Conservation (phyloP, 2,888 invertebrate genomes). For the Flexamia atlantica region DNA sequence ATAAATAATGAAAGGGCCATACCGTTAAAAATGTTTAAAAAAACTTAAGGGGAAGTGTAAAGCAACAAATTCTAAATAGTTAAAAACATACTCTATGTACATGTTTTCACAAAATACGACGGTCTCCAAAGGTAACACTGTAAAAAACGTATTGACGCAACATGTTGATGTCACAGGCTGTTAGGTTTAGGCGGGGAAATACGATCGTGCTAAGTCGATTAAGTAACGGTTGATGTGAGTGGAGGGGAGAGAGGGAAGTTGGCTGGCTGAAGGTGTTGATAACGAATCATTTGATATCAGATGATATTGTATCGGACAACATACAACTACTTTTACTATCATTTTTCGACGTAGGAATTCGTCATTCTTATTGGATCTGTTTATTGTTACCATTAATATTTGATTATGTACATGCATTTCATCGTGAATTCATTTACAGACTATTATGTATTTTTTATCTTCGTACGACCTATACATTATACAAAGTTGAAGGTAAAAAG, state of each 20-base stretch:
- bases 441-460: too few species aligned
- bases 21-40: too few species aligned
- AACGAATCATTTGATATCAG: slow-evolving; percentile 38
- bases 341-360: background rate
- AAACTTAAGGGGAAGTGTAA: too few species aligned
- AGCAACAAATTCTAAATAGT: too few species aligned
- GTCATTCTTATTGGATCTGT: background rate
- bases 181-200: background rate
- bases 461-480: too few species aligned
- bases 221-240: background rate
- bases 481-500: too few species aligned
- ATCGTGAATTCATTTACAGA: too few species aligned
- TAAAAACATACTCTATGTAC: too few species aligned
- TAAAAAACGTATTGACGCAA: slow-evolving; percentile 3
- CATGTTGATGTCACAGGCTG: background rate
- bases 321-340: background rate
- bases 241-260: background rate
- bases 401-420: too few species aligned
- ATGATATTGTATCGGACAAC: slow-evolving; percentile 5
- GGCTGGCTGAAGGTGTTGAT: background rate
- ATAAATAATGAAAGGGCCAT: too few species aligned
- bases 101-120: background rate
- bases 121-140: background rate
- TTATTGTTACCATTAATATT: too few species aligned
- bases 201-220: background rate